Evolutionary conservation across 2,888 invertebrate species (phyloP), one percentile per base, ranked within the genome.

Genomic region (Argyresthia albistria): DNA sequence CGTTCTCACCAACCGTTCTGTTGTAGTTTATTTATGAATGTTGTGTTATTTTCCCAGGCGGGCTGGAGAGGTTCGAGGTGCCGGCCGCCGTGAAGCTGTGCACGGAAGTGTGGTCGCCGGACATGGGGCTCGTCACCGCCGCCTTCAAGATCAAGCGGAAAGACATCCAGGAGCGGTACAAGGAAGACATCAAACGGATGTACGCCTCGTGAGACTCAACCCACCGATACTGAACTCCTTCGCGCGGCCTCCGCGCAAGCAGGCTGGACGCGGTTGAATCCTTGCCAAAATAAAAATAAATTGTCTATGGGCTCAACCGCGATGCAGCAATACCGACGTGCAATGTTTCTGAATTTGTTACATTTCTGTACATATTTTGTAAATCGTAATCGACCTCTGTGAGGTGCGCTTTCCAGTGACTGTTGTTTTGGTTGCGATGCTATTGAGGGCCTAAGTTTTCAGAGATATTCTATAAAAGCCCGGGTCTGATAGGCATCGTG

Each of bases 91-190:
- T 98, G 53, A 95, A 94, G 74, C 88, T 99, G 54, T 95, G 95
- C 74, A 90, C 93, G 51, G 98, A 98, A 68, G 93, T 95, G 56
- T 99, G 99, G 99, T 96, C 97, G 0, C 98, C 99, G 0, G 98
- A 98, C 73, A 95, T 95, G 91, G 98, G 98, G 54, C 91, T 99
- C 49, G 97, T 99, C 9, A 99, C 99, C 37, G 99, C 98, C 60
- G 98, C 99, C 53, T 97, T 98, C 88, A 99, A 99, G 88, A 90
- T 99, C 74, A 98, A 98, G 83, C 90, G 99, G 69, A 97, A 97
- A 90, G 96, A 96, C 78, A 97, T 99, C 65, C 96, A 98, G 83
- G 95, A 96, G 61, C 91, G 93, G 64, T 99, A 97, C 89, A 93
- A 96, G 81, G 92, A 93, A 62, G 96, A 97, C 84, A 96, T 98